Evolutionary conservation across 2,888 invertebrate genomes (phyloP).

Genomic region (Linyphia triangularis): DNA sequence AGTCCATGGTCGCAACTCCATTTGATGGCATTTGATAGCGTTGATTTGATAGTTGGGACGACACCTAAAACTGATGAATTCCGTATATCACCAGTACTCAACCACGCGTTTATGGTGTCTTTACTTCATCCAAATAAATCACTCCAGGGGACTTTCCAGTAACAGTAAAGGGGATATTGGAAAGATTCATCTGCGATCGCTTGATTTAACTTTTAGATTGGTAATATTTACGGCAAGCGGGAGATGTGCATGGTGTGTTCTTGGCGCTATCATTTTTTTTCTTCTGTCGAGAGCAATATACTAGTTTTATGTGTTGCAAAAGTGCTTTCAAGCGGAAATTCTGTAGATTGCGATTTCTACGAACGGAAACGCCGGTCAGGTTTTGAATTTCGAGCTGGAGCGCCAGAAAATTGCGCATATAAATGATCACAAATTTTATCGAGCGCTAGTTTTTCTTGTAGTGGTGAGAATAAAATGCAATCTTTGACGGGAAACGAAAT

Average conservation of each 20-base stretch:
- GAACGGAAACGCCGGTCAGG: constrained; percentile 63
- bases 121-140: neutral
- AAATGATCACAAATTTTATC: constrained; percentile 74
- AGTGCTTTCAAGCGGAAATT: constrained; percentile 72
- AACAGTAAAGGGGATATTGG: constrained; percentile 13
- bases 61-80: constrained; percentile 3
- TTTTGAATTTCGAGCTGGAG: constrained; percentile 71
- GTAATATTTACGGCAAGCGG: constrained; percentile 30
- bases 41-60: neutral
- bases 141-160: neutral
- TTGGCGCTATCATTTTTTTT: constrained; percentile 23
- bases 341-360: constrained; percentile 68
- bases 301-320: constrained; percentile 72
- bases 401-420: constrained; percentile 73
- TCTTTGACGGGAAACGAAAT: constrained; percentile 67
- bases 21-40: neutral
- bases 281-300: constrained; percentile 35
- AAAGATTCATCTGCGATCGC: constrained; percentile 42
- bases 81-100: neutral
- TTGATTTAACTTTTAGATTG: constrained; percentile 73
- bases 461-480: constrained; percentile 67
- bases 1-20: neutral
- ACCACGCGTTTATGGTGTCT: constrained; percentile 1
- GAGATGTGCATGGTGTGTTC: neutral
- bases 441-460: constrained; percentile 58